Conservation (phyloP, 2,797 vertebrate species). For the Caiman crocodilus region DNA sequence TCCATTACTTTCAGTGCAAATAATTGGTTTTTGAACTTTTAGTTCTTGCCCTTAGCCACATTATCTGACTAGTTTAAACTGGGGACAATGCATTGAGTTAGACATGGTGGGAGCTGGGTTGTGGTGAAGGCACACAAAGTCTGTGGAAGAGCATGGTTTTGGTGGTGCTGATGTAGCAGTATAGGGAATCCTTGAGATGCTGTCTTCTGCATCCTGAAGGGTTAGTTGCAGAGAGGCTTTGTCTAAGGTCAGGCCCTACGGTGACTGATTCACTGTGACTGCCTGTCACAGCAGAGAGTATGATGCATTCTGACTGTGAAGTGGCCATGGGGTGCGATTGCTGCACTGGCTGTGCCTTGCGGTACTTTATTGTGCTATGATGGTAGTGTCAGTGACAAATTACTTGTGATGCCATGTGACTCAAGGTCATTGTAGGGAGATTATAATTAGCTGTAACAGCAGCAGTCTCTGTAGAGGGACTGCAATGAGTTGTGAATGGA, state of each 20-base stretch:
- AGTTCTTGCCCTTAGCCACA: background rate
- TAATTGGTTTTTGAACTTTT: background rate
- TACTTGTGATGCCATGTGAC: background rate
- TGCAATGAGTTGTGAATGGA: background rate
- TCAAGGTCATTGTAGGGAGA: rapidly evolving
- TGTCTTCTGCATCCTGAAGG: rapidly evolving
- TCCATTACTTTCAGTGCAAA: background rate
- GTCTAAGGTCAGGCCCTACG: background rate
- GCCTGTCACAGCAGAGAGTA: background rate
- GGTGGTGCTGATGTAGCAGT: rapidly evolving
- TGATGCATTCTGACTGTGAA: rapidly evolving
- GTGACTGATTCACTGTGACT: background rate
- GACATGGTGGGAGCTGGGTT: background rate
- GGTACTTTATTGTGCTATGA: background rate
- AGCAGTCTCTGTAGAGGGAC: background rate
- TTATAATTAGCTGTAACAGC: rapidly evolving
- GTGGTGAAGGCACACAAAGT: rapidly evolving
- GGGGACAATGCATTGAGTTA: background rate
- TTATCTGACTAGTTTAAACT: background rate
- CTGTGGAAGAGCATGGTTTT: background rate
- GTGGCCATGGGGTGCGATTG: background rate
- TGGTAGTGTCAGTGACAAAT: background rate
- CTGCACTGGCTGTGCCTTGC: background rate
- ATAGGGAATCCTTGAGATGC: rapidly evolving
- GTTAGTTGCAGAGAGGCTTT: no score